These are phyloP conservation scores for cattle (Bos taurus) DNA, from an alignment of 2,113 vertebrate genomes.

Conservation along the genomic window DNA sequence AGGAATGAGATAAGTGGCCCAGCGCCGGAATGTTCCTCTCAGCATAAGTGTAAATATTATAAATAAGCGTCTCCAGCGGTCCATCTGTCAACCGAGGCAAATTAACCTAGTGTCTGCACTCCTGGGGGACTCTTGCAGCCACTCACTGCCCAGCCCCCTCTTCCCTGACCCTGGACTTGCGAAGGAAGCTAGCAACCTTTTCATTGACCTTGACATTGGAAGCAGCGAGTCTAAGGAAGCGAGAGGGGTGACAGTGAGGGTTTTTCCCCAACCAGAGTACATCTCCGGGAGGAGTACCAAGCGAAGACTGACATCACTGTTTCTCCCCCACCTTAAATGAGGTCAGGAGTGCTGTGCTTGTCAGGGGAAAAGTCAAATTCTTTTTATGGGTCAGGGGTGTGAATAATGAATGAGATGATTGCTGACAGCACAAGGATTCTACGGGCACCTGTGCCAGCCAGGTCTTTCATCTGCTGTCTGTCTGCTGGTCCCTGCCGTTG, in stretches of 20 bases:
- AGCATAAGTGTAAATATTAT: not conserved
- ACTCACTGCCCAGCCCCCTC: accelerated
- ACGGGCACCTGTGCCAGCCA: accelerated
- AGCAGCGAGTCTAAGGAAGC: not conserved
- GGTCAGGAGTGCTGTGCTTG: not conserved
- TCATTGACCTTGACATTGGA: not conserved
- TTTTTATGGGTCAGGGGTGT: accelerated
- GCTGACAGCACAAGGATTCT: not conserved
- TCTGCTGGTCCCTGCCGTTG: accelerated
- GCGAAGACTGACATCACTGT: not conserved
- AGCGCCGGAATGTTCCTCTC: not conserved
- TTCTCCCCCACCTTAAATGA: not conserved
- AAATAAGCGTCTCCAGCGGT: not conserved
- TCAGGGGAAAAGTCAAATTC: accelerated
- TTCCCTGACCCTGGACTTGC: not conserved
- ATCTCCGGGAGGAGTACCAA: not conserved
- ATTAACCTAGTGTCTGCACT: accelerated
- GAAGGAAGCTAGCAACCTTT: not conserved
- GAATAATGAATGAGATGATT: too few relatives aligned
- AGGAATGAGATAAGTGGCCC: not conserved
- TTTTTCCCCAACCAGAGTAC: too few relatives aligned
- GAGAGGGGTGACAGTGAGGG: not conserved
- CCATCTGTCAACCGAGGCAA: accelerated
- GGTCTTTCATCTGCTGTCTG: too few relatives aligned
- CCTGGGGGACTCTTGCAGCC: not conserved